A percentile compares a stretch with the other conserved stretches of the same genome.
These are phyloP conservation scores for Caenorhabditis panamensis DNA, from an alignment of 2,888 invertebrate genomes.

Conservation along the genomic window DNA sequence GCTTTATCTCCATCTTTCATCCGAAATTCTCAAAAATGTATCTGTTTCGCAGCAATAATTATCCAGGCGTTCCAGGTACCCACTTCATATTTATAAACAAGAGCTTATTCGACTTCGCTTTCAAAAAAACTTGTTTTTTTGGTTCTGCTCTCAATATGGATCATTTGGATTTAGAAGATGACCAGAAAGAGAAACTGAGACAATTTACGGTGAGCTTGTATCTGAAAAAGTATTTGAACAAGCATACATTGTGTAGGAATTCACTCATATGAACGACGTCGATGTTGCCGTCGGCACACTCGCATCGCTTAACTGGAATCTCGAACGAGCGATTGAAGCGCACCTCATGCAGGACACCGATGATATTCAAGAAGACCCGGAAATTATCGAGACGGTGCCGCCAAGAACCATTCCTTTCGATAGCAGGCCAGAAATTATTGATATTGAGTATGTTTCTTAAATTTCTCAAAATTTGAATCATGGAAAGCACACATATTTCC, in stretches of 20 bases:
- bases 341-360: slow-evolving; percentile 55
- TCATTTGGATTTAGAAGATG: slow-evolving; percentile 41
- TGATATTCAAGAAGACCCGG: slow-evolving; percentile 51
- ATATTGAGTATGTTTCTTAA: slow-evolving; percentile 23
- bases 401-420: not conserved
- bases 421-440: slow-evolving; percentile 7
- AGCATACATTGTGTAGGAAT: slow-evolving; percentile 61
- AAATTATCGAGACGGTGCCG: slow-evolving; percentile 46
- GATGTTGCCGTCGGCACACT: slow-evolving; percentile 67
- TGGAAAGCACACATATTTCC: too few species aligned
- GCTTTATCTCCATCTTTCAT: too few species aligned
- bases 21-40: too few species aligned
- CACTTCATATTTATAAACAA: not conserved
- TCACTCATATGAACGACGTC: slow-evolving; percentile 65
- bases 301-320: slow-evolving; percentile 70
- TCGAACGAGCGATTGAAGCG: slow-evolving; percentile 67
- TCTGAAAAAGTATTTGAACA: not conserved
- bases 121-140: slow-evolving; percentile 4
- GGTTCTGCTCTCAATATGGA: slow-evolving; percentile 39
- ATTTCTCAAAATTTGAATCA: too few species aligned
- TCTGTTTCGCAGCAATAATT: too few species aligned
- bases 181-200: slow-evolving; percentile 61
- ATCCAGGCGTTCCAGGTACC: too few species aligned
- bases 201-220: slow-evolving; percentile 55
- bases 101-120: not conserved